Conservation (phyloP, 2,113 vertebrate genomes). For the Microcebus murinus region DNA sequence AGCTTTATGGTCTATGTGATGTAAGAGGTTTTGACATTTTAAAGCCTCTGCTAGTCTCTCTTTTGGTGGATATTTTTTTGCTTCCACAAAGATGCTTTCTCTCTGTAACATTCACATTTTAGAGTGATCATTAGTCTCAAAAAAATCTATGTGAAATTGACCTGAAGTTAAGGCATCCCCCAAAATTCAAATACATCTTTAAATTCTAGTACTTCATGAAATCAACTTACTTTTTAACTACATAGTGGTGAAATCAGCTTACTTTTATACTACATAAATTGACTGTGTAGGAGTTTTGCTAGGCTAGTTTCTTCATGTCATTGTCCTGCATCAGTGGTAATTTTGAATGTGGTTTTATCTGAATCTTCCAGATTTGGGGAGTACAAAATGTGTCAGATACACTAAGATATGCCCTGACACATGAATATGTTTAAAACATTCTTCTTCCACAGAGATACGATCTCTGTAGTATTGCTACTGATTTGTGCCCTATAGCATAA, state of each 20-base stretch:
- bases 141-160: background rate
- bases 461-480: background rate
- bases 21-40: background rate
- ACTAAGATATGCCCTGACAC: background rate
- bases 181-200: background rate
- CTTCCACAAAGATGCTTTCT: background rate
- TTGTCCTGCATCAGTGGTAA: background rate
- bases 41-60: background rate
- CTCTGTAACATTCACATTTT: background rate
- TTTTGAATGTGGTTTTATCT: background rate
- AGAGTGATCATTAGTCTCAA: background rate
- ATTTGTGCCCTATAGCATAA: background rate
- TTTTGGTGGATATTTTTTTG: background rate
- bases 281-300: background rate
- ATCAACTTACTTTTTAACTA: background rate
- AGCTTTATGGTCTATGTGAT: background rate
- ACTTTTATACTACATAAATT: background rate
- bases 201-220: background rate
- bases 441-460: background rate
- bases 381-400: background rate
- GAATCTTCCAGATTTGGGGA: background rate
- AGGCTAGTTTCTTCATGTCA: background rate
- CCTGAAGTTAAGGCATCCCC: background rate
- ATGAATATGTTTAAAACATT: background rate
- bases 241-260: background rate